Evolutionary conservation across 2,797 vertebrate species (phyloP).

Genomic region (Gambusia yucatana): DNA sequence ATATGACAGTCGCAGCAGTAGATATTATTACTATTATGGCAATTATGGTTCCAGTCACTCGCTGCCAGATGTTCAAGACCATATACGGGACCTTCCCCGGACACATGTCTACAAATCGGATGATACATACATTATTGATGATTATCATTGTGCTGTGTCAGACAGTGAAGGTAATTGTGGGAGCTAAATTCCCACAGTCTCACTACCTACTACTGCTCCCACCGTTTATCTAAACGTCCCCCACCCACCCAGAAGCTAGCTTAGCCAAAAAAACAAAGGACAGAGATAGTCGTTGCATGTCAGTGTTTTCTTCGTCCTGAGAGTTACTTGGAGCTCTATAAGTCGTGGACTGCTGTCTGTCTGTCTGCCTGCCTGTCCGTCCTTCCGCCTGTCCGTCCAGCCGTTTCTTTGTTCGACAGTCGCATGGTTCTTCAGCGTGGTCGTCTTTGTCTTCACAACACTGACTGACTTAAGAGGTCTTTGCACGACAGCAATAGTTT

Average conservation of each 20-base stretch:
- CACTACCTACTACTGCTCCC: conserved; percentile 80
- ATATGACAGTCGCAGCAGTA: conserved; percentile 85
- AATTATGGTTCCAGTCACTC: conserved; percentile 99
- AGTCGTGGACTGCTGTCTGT: conserved; percentile 81
- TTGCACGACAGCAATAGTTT: conserved; percentile 69
- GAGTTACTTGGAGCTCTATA: conserved; percentile 74
- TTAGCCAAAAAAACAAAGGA: conserved; percentile 71
- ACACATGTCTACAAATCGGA: conserved; percentile 96
- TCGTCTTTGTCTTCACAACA: conserved; percentile 66
- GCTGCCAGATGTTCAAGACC: conserved; percentile 98
- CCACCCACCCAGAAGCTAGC: conserved; percentile 83
- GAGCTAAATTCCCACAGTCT: conserved; percentile 83
- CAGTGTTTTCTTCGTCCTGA: conserved; percentile 78
- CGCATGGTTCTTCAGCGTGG: conserved; percentile 75
- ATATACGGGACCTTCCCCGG: conserved; percentile 94
- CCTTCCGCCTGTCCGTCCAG: conserved; percentile 76
- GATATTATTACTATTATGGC: conserved; percentile 78
- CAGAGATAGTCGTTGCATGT: conserved; percentile 82
- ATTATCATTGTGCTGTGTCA: conserved; percentile 98
- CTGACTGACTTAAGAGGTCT: conserved; percentile 73
- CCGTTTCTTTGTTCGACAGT: conserved; percentile 72
- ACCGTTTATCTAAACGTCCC: conserved; percentile 80
- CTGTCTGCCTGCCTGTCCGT: conserved; percentile 79
- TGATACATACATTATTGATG: conserved; percentile 97
- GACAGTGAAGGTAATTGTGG: conserved; percentile 99